These are phyloP conservation scores for Macrobrachium nipponense DNA, from an alignment of 1,140 invertebrate species.

Conservation along the genomic window DNA sequence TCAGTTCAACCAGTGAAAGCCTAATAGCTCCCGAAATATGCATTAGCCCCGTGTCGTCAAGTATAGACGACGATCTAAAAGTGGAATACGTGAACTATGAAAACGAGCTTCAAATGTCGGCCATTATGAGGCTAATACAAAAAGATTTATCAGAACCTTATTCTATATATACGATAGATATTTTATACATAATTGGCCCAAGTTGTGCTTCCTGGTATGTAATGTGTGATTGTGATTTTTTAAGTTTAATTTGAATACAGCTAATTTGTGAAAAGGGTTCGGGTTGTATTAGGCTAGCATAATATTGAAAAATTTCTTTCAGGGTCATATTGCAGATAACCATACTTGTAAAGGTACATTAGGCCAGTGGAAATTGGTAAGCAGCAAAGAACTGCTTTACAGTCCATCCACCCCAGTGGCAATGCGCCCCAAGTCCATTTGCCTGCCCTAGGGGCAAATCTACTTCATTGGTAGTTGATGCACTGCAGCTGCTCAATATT, in stretches of 20 bases:
- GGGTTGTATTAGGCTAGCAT: no score
- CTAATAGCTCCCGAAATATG: constrained; percentile 59
- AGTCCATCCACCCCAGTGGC: no score
- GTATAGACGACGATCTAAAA: constrained; percentile 48
- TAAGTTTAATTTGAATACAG: neutral
- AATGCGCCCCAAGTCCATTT: no score
- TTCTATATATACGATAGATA: constrained; percentile 99
- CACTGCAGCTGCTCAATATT: no score
- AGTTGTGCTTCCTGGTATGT: constrained; percentile 95
- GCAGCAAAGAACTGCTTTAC: no score
- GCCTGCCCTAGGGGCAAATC: no score
- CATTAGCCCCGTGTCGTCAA: constrained; percentile 57
- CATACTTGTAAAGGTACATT: no score
- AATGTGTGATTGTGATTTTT: neutral
- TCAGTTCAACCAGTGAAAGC: constrained; percentile 60
- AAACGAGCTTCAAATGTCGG: constrained; percentile 91
- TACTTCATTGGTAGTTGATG: no score
- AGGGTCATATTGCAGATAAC: no score
- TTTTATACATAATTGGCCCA: constrained; percentile 99
- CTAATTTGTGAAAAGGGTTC: no score
- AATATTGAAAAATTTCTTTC: no score
- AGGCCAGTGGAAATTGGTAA: no score
- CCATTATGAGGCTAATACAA: constrained; percentile 98
- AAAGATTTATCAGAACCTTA: constrained; percentile 99
- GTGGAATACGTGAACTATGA: constrained; percentile 82